phyloP scores from a whole-genome alignment of 2,797 vertebrate genomes.

The Thaleichthys pacificus region DNA sequence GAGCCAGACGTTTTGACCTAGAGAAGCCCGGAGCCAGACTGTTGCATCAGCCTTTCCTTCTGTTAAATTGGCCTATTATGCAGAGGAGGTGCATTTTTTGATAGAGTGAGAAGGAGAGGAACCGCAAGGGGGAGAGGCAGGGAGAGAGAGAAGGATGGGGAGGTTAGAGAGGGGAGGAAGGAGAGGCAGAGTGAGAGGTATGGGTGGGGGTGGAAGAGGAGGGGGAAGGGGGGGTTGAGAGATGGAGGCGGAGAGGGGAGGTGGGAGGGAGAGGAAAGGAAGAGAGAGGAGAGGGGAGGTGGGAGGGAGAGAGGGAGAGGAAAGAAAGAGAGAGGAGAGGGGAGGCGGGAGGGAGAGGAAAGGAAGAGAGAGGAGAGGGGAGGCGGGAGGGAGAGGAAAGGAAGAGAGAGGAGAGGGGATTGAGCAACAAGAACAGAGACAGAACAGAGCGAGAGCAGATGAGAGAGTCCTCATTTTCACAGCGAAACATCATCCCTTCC shows the following conservation, averaged over 20 bases:
- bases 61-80: conserved; percentile 64
- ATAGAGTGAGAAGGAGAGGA: conserved; percentile 17
- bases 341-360: background rate
- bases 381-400: background rate
- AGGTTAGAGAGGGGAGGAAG: too few relatives aligned
- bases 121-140: conserved; percentile 34
- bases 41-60: conserved; percentile 65
- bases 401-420: background rate
- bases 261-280: background rate
- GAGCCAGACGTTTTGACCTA: conserved; percentile 43
- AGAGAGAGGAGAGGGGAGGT: background rate
- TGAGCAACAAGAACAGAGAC: background rate
- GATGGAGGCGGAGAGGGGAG: background rate
- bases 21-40: conserved; percentile 51
- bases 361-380: conserved; percentile 4
- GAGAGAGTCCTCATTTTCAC: conserved; percentile 45
- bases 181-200: too few relatives aligned
- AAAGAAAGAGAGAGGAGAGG: background rate
- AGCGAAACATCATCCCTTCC: conserved; percentile 39
- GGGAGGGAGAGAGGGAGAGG: background rate
- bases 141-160: background rate
- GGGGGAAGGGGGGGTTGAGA: too few relatives aligned
- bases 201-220: too few relatives aligned
- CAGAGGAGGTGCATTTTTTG: conserved; percentile 35
- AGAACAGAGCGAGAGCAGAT: background rate